phyloP scores from a whole-genome alignment of 2,113 vertebrate genomes.

The Corythornis cristatus region DNA sequence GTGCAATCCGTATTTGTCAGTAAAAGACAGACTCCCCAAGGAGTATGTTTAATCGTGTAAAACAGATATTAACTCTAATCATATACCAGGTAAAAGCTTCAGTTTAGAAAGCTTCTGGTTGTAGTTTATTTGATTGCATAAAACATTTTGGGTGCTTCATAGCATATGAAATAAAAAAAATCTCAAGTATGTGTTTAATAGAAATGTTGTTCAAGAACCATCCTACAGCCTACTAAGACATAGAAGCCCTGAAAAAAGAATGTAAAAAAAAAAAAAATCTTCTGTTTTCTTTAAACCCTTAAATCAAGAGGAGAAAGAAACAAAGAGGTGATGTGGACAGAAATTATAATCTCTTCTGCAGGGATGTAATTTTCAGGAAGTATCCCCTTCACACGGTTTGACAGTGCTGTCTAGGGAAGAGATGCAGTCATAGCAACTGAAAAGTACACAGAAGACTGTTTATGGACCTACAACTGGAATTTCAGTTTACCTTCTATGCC shows the following conservation, averaged over 20 bases:
- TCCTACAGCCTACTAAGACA: not conserved
- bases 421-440: not conserved
- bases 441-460: constrained; percentile 12
- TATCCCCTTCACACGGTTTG: not conserved
- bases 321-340: not conserved
- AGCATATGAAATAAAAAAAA: not conserved
- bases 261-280: not conserved
- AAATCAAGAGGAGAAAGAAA: not conserved
- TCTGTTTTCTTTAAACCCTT: not conserved
- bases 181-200: not conserved
- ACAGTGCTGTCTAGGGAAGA: constrained; percentile 3
- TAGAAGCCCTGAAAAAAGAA: not conserved
- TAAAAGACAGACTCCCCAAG: not conserved
- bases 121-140: not conserved
- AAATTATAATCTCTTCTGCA: not conserved
- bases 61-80: not conserved
- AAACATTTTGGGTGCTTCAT: not conserved
- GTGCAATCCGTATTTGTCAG: not conserved
- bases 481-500: constrained; percentile 30
- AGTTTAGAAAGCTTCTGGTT: not conserved
- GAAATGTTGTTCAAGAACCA: not conserved
- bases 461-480: not conserved
- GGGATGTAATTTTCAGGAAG: constrained; percentile 1
- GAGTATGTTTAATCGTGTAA: not conserved
- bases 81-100: not conserved